Conservation (phyloP, 2,797 vertebrate species). For the Hemibagrus guttatus region DNA sequence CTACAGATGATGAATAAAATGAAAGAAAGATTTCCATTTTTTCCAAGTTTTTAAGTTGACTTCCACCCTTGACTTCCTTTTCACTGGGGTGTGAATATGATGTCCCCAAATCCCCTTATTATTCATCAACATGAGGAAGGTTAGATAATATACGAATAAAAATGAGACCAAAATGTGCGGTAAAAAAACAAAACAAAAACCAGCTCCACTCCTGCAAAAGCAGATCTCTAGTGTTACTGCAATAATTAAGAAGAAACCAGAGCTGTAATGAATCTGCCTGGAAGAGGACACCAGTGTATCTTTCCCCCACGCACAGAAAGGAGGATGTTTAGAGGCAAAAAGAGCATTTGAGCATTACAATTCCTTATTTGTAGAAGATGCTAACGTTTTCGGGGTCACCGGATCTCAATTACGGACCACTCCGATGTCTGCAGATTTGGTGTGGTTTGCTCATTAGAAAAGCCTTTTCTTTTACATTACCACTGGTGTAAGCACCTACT, state of each 20-base stretch:
- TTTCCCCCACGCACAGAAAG: not conserved
- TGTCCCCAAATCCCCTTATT: not conserved
- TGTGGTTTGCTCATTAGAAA: not conserved
- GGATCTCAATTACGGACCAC: not conserved
- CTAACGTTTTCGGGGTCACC: not conserved
- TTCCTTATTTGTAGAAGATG: not conserved
- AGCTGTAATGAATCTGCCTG: not conserved
- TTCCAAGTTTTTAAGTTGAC: not conserved
- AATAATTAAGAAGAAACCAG: conserved; percentile 1
- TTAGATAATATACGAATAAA: not conserved
- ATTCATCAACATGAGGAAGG: not conserved
- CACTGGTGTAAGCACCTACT: not conserved
- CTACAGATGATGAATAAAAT: not conserved
- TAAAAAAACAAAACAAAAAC: not conserved
- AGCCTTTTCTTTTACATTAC: not conserved
- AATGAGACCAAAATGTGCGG: not conserved
- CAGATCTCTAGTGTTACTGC: not conserved
- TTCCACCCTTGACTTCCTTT: not conserved
- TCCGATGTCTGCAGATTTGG: not conserved
- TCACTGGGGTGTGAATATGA: not conserved
- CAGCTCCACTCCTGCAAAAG: not conserved
- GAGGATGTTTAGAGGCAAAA: not conserved
- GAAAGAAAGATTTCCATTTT: not conserved
- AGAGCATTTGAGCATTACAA: not conserved
- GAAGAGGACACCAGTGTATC: not conserved